Percentiles rank a stretch among this genome's conserved stretches.
phyloP scores from a whole-genome alignment of 2,797 vertebrate genomes.

The Gymnodraco acuticeps region DNA sequence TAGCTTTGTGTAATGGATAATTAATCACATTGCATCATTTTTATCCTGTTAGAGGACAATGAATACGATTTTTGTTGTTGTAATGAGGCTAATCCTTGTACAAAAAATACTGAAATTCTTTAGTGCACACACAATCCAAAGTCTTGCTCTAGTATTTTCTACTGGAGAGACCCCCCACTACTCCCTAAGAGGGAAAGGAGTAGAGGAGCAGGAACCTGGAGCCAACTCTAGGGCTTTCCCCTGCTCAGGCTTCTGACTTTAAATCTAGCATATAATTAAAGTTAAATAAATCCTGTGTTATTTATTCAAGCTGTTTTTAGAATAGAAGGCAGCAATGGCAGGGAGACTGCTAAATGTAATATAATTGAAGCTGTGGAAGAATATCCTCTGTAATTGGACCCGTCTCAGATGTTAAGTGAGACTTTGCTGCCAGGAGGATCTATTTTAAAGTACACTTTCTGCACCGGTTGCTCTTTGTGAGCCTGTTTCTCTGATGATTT shows the following conservation, averaged over 20 bases:
- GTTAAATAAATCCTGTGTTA: conserved; percentile 59
- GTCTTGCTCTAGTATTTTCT: not conserved
- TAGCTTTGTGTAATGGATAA: not conserved
- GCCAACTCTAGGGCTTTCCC: conserved; percentile 24
- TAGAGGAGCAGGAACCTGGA: conserved; percentile 19
- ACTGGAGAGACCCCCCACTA: not conserved
- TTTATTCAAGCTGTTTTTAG: conserved; percentile 42
- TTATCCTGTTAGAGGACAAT: not conserved
- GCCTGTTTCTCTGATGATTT: conserved; percentile 33
- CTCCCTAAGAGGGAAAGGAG: not conserved
- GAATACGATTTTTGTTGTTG: not conserved
- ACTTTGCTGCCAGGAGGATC: conserved; percentile 49
- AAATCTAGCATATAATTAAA: conserved; percentile 72
- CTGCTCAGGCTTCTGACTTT: conserved; percentile 60
- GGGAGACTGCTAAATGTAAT: conserved; percentile 58
- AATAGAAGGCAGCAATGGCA: conserved; percentile 66
- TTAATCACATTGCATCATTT: not conserved
- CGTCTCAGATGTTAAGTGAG: conserved; percentile 45
- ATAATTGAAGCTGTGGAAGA: conserved; percentile 51
- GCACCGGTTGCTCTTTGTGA: conserved; percentile 21
- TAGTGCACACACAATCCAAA: not conserved
- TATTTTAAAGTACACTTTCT: conserved; percentile 36
- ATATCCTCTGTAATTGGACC: conserved; percentile 69
- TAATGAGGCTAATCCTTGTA: not conserved
- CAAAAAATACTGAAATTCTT: not conserved